Base-by-base conservation (phyloP, 2,888 invertebrate species). In the Pinctada fucata region DNA sequence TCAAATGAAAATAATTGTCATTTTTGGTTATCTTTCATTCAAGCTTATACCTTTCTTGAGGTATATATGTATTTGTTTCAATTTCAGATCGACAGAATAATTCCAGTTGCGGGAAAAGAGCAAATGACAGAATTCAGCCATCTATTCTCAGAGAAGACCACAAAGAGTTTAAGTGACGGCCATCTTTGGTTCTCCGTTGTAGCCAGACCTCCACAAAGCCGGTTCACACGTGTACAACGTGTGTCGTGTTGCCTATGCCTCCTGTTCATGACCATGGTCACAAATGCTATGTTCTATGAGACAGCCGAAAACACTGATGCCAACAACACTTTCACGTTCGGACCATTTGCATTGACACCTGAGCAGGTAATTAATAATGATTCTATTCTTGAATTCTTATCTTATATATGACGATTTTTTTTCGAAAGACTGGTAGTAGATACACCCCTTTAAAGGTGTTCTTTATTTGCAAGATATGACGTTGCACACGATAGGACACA, bases 101-200 rank as follows among this genome's bases (percentile, higher is more conserved):
- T 94, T n/a, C 93, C 93, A 1, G 93, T 93, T 2, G 93, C 93
- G 10, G 93, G 93, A 2, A 87, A 88, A 45, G 93, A 93, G 69
- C 93, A 94, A 86, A 91, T 93, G 86, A 90, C 90, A 2, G 91
- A 93, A 76, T 93, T 94, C 83, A 86, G 88, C 6, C 93, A 93
- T 84, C 87, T 93, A 76, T 94, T 94, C 86, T 85, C 91, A 2
- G 91, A 91, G 78, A 90, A 89, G 58, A 89, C 92, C 4, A 89
- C 90, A 63, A 91, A 92, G 84, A 92, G 93, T 75, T 86, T 94
- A 2, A 90, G 91, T 13, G 94, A 94, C 81, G 93, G 93, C 3
- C 94, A 94, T 85, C 87, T 94, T 68, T 94, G 94, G 94, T 93
- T 94, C 86, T 94, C 94, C 0, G 92, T 94, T 4, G 92, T 94